Percentiles rank a stretch among this genome's conserved stretches.
phyloP scores from a whole-genome alignment of 2,113 vertebrate genomes.

The Mustela lutreola region DNA sequence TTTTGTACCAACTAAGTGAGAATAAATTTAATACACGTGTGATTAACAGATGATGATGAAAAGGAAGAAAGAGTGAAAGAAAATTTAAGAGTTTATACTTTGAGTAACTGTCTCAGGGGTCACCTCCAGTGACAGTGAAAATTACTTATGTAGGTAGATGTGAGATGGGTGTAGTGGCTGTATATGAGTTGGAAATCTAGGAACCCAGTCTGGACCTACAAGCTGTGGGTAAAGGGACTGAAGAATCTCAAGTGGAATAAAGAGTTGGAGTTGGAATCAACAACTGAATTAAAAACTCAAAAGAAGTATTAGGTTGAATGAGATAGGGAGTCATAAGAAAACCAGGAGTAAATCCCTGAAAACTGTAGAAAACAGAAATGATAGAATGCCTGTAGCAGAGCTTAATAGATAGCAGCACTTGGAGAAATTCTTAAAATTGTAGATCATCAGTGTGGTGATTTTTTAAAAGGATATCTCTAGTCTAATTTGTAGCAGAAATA shows the following conservation, averaged over 20 bases:
- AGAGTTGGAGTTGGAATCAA: neutral
- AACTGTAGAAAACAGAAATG: neutral
- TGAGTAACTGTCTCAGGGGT: neutral
- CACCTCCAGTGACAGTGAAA: neutral
- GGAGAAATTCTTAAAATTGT: neutral
- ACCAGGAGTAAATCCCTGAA: neutral
- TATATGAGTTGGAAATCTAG: neutral
- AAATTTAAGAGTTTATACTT: neutral
- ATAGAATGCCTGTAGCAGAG: accelerated
- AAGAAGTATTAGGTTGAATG: neutral
- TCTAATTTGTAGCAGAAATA: neutral
- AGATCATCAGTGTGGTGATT: neutral
- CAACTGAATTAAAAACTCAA: neutral
- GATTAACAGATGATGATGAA: neutral
- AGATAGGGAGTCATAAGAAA: neutral
- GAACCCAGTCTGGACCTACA: neutral
- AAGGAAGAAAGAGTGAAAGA: neutral
- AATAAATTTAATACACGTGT: neutral
- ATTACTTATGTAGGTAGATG: neutral
- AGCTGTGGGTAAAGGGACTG: neutral
- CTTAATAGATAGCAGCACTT: neutral
- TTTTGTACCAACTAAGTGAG: neutral
- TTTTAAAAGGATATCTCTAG: neutral
- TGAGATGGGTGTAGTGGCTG: accelerated
- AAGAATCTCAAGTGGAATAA: neutral